Percentiles rank a stretch among this genome's conserved stretches.
Conservation (phyloP, 2,113 vertebrate species). For the Recurvirostra avosetta region DNA sequence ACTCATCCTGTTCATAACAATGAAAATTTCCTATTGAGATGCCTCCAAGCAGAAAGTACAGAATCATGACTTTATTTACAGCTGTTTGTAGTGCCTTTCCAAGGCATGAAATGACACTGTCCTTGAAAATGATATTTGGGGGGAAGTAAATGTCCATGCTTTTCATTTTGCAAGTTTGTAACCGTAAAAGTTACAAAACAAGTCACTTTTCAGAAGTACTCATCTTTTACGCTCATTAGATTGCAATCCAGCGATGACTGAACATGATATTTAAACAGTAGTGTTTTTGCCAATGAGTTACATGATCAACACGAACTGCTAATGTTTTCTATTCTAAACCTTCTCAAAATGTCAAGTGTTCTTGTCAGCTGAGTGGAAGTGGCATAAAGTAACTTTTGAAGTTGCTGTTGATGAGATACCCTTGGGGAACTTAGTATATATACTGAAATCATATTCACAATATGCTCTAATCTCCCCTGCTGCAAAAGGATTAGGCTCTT, state of each 20-base stretch:
- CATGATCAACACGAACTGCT: conserved; percentile 69
- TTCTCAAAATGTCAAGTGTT: conserved; percentile 71
- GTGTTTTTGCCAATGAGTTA: conserved; percentile 70
- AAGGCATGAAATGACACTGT: background rate
- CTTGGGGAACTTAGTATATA: conserved; percentile 32
- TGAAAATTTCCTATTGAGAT: background rate
- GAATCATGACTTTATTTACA: background rate
- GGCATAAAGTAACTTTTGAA: conserved; percentile 61
- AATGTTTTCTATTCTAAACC: conserved; percentile 71
- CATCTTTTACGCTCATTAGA: conserved; percentile 57
- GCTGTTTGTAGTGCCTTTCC: background rate
- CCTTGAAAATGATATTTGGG: background rate
- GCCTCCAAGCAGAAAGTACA: background rate
- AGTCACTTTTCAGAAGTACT: conserved; percentile 51
- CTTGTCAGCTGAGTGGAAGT: conserved; percentile 65
- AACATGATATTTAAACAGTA: conserved; percentile 67
- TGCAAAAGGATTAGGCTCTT: conserved; percentile 35
- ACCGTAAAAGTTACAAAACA: conserved; percentile 1
- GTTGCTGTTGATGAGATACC: conserved; percentile 52
- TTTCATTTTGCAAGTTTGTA: conserved; percentile 18
- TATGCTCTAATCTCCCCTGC: conserved; percentile 32
- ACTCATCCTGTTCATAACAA: background rate
- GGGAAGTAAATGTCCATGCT: background rate
- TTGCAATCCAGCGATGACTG: conserved; percentile 65
- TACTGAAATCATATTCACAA: conserved; percentile 38